phyloP scores from a whole-genome alignment of 2,888 invertebrate species.

The Scaeva pyrastri region DNA sequence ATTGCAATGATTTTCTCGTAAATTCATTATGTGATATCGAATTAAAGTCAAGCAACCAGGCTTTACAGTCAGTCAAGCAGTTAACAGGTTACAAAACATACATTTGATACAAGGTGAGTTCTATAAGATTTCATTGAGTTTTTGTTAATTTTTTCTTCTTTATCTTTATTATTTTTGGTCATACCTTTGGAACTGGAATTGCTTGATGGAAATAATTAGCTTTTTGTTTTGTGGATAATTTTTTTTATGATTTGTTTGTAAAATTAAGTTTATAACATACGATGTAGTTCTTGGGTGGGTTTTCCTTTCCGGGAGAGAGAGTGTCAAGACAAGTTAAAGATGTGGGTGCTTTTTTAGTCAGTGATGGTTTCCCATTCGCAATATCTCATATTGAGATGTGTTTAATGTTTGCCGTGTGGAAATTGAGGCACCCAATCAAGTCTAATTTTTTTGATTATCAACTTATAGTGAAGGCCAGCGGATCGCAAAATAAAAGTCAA shows the following conservation, averaged over 20 bases:
- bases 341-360: constrained; percentile 47
- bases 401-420: no score
- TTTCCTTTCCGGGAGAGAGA: constrained; percentile 71
- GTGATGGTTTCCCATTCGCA: neutral
- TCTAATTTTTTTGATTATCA: no score
- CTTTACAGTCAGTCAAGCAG: constrained; percentile 44
- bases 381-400: constrained; percentile 5
- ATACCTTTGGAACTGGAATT: constrained; percentile 43
- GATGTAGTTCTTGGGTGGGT: constrained; percentile 25
- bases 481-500: no score
- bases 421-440: no score
- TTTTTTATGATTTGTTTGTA: constrained; percentile 23
- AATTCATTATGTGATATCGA: constrained; percentile 34
- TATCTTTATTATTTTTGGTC: constrained; percentile 40
- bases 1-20: constrained; percentile 61
- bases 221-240: constrained; percentile 6
- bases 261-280: constrained; percentile 21
- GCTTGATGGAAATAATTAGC: constrained; percentile 37
- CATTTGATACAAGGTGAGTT: constrained; percentile 72
- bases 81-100: constrained; percentile 63
- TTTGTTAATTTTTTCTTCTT: constrained; percentile 30
- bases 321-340: constrained; percentile 49
- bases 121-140: constrained; percentile 58
- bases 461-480: neutral
- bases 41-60: constrained; percentile 37